Evolutionary conservation across 2,797 vertebrate species (phyloP).

Genomic region (Onychomys torridus): DNA sequence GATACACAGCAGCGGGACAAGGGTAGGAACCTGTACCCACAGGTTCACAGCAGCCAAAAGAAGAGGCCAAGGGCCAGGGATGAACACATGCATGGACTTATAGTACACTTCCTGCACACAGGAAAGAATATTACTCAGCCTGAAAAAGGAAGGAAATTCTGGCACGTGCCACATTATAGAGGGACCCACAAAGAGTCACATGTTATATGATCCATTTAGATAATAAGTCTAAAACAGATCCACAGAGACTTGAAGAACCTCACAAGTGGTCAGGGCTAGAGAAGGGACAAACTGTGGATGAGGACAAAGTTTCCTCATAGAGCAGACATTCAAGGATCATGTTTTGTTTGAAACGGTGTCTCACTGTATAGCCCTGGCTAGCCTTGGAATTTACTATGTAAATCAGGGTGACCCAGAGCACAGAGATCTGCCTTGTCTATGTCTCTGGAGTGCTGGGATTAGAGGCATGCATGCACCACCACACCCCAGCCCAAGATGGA

Average conservation of each 20-base stretch:
- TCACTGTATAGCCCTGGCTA: not conserved
- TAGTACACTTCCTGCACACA: too few relatives aligned
- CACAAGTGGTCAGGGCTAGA: not conserved
- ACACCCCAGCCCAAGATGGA: not conserved
- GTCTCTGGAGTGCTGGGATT: not conserved
- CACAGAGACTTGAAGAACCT: not conserved
- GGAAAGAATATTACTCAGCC: not conserved
- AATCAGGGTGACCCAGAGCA: not conserved
- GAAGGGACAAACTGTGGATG: too few relatives aligned
- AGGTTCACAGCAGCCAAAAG: not conserved
- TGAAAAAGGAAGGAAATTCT: too few relatives aligned
- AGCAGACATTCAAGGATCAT: not conserved
- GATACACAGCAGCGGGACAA: not conserved
- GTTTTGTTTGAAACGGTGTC: not conserved
- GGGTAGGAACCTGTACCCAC: not conserved
- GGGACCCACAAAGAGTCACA: not conserved
- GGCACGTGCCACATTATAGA: not conserved
- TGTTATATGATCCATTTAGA: too few relatives aligned
- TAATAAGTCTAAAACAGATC: not conserved
- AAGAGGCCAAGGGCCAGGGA: not conserved
- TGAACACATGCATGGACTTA: too few relatives aligned
- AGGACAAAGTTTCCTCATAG: not conserved
- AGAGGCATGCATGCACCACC: not conserved
- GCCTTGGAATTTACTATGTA: not conserved
- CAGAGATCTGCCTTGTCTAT: not conserved